phyloP scores from a whole-genome alignment of 1,140 invertebrate species.

The Medauroidea extradentata region DNA sequence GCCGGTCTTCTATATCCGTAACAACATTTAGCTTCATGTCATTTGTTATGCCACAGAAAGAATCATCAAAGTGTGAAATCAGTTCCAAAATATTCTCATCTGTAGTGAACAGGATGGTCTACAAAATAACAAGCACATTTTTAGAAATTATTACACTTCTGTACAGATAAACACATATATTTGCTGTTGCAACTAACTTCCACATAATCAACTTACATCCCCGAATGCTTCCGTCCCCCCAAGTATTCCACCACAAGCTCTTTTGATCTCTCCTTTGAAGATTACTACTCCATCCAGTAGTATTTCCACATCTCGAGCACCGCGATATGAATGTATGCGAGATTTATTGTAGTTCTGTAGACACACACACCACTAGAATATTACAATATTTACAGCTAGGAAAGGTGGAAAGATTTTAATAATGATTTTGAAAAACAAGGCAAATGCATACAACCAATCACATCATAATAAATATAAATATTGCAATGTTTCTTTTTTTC shows the following conservation, averaged over 20 bases:
- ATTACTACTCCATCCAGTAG: conserved; percentile 61
- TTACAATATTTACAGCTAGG: too few relatives aligned
- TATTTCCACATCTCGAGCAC: conserved; percentile 66
- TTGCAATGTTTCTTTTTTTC: too few relatives aligned
- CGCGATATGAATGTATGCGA: conserved; percentile 72
- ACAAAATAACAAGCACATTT: conserved; percentile 32
- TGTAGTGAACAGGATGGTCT: conserved; percentile 81
- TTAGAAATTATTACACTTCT: neutral
- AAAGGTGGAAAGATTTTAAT: too few relatives aligned
- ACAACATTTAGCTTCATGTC: neutral
- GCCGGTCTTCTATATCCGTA: conserved; percentile 43
- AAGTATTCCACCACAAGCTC: conserved; percentile 65
- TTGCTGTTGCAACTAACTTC: neutral
- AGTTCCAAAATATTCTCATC: conserved; percentile 67
- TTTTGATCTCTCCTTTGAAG: conserved; percentile 75
- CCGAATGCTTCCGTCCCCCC: conserved; percentile 68
- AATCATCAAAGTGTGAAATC: conserved; percentile 65
- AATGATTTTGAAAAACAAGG: too few relatives aligned
- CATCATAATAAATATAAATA: too few relatives aligned
- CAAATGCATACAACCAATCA: too few relatives aligned
- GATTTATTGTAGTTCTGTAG: conserved; percentile 84
- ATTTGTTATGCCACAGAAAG: conserved; percentile 47
- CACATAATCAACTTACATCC: conserved; percentile 51
- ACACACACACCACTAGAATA: neutral
- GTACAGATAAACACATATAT: neutral